Base-by-base conservation (phyloP, 2,888 invertebrate genomes). In the Caenorhabditis angaria region DNA sequence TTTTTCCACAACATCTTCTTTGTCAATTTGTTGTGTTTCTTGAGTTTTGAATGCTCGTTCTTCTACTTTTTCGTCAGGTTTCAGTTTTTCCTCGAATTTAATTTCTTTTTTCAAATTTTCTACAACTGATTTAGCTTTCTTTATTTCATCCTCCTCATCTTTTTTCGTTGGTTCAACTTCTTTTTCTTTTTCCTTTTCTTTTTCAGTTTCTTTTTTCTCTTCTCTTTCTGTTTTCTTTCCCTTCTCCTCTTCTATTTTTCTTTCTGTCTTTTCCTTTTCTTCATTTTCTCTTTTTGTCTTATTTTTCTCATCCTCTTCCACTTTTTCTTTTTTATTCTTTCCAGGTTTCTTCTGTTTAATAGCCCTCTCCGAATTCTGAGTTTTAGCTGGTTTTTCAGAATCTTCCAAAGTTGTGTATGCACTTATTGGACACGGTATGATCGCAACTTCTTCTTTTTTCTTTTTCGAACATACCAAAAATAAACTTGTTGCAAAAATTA, bases 1-100 rank as follows among this genome's bases (percentile, higher is more conserved):
- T 10, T 14, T 3, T 63, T 55, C n/a, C 14, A 20, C 50, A n/a
- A n/a, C n/a, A n/a, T n/a, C n/a, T n/a, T n/a, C n/a, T n/a, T n/a
- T n/a, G n/a, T n/a, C n/a, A n/a, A n/a, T n/a, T n/a, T n/a, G n/a
- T n/a, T n/a, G n/a, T n/a, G n/a, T n/a, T n/a, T n/a, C n/a, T n/a
- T n/a, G n/a, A n/a, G n/a, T n/a, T 61, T 29, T 61, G 60, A 22
- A 24, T 66, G 66, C 14, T 56, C 55, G 48, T 61, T 66, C 18
- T 41, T 55, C 41, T 53, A 22, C 22, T 41, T 51, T 5, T 47
- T 53, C 18, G n/a, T 41, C 50, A 24, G 50, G 27, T 48, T 54
- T 41, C 41, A 18, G 14, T 14, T 41, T 41, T 41, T 41, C 18
- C 41, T 41, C 41, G 3, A 18, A 12, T 14, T 41, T 41, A 18